Conservation (phyloP, 53 echinoderm and acorn worm species). For the Echinometra lucunter region DNA sequence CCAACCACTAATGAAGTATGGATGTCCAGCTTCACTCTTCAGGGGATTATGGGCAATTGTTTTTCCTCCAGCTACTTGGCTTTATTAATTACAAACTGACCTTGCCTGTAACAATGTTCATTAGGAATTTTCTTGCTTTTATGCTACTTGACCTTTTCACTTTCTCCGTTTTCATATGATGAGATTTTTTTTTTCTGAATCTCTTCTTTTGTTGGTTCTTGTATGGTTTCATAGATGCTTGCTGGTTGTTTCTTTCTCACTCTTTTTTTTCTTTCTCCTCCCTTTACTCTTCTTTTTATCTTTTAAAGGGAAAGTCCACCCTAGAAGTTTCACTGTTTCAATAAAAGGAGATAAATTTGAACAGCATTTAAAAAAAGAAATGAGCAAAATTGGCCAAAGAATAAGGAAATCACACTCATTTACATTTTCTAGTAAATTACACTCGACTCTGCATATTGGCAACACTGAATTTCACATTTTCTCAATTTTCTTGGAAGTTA, state of each 20-base stretch:
- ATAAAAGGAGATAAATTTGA: too few species aligned
- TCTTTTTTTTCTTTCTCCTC: background rate
- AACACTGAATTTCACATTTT: too few species aligned
- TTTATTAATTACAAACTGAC: constrained; percentile 11
- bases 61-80: background rate
- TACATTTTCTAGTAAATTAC: too few species aligned
- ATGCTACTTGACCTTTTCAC: background rate
- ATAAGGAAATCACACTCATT: too few species aligned
- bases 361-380: too few species aligned
- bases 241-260: background rate
- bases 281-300: background rate
- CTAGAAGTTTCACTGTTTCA: too few species aligned
- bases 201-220: background rate
- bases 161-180: background rate
- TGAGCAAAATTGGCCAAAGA: too few species aligned
- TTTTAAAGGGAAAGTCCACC: too few species aligned
- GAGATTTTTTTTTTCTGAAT: background rate
- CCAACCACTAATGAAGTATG: constrained; percentile 1
- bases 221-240: too few species aligned
- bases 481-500: too few species aligned
- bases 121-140: background rate
- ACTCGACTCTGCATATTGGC: too few species aligned
- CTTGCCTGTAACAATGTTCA: background rate
- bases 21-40: background rate
- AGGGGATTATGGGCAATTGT: background rate